These are phyloP conservation scores for Caenorhabditis zanzibari DNA, from an alignment of 2,888 invertebrate species.

Conservation along the genomic window DNA sequence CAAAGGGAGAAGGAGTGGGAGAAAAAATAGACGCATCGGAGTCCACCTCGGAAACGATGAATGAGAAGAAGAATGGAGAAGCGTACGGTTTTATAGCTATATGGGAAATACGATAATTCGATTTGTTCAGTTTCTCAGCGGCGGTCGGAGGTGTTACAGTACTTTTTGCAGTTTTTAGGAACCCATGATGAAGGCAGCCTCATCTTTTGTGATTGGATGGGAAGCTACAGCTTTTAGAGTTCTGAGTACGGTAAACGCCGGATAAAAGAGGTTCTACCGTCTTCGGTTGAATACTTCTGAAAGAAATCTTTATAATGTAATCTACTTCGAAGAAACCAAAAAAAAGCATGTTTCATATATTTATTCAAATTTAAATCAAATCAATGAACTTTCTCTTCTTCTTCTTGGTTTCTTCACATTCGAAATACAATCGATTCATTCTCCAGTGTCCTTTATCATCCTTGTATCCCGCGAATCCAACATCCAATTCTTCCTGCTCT, in stretches of 20 bases:
- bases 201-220: too few relatives aligned
- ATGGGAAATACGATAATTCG: not conserved
- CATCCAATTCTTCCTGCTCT: conserved; percentile 36
- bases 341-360: not conserved
- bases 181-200: not conserved
- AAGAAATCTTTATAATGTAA: too few relatives aligned
- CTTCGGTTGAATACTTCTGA: too few relatives aligned
- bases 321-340: too few relatives aligned
- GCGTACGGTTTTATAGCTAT: not conserved
- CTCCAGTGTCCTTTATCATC: conserved; percentile 5
- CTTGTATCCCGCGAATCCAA: conserved; percentile 28
- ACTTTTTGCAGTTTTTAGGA: not conserved
- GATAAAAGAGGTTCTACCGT: too few relatives aligned
- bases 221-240: too few relatives aligned
- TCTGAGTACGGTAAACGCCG: too few relatives aligned
- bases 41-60: not conserved
- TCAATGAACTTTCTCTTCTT: conserved; percentile 11
- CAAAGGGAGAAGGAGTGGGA: not conserved
- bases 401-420: conserved; percentile 20
- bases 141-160: not conserved
- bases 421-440: conserved; percentile 30
- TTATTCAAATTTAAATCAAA: not conserved
- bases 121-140: not conserved
- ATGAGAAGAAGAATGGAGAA: not conserved
- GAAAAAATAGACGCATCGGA: conserved; percentile 1